A percentile compares a stretch with the other conserved stretches of the same genome.
Conservation (phyloP, 2,797 vertebrate species). For the Botia almorhae region DNA sequence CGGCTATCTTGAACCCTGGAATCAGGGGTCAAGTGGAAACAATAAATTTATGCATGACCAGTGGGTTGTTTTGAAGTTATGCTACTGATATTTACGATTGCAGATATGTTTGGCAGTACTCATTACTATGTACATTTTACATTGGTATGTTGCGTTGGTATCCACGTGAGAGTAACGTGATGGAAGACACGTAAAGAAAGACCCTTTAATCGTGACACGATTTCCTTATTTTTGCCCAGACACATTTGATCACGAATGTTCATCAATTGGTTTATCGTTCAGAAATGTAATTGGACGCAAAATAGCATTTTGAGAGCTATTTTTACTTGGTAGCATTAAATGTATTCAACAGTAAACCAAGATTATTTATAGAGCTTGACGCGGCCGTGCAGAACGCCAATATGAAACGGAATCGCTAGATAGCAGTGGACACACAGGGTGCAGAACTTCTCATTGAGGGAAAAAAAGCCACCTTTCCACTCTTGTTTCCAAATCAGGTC, state of each 20-base stretch:
- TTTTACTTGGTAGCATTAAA: not conserved
- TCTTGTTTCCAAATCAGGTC: not conserved
- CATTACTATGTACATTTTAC: not conserved
- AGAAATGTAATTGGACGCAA: not conserved
- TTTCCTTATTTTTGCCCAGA: not conserved
- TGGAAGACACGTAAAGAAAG: not conserved
- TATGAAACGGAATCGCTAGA: conserved; percentile 6
- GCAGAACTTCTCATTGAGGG: not conserved
- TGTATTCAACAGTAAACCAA: not conserved
- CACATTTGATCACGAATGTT: not conserved
- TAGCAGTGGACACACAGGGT: not conserved
- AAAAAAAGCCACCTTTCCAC: not conserved
- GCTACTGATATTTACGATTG: not conserved
- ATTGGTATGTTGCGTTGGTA: not conserved
- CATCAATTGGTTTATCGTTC: not conserved
- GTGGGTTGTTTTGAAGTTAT: not conserved
- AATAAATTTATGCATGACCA: not conserved
- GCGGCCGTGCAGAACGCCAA: not conserved
- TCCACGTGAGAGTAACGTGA: not conserved
- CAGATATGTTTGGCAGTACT: not conserved
- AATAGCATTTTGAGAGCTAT: not conserved
- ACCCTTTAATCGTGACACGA: not conserved
- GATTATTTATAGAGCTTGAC: not conserved
- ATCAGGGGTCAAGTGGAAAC: not conserved
- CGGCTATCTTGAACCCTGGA: not conserved